Percentiles rank a stretch among this genome's conserved stretches.
Evolutionary conservation across 2,888 invertebrate species (phyloP).

Genomic region (Agrotis puta): DNA sequence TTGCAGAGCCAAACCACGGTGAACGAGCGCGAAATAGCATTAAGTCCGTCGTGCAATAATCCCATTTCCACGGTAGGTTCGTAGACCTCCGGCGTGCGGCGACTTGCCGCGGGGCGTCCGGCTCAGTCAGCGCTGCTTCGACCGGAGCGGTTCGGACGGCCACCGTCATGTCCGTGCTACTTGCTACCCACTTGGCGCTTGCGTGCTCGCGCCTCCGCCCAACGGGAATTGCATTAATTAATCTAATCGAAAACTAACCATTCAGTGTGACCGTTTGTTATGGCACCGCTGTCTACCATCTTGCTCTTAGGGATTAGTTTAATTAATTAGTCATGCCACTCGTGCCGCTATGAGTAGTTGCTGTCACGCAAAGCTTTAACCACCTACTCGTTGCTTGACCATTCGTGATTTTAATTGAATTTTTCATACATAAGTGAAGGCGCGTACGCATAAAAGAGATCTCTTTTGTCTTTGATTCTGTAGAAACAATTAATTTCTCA

Average conservation of each 20-base stretch:
- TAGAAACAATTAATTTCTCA: neutral
- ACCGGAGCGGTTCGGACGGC: conserved; percentile 26
- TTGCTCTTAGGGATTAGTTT: conserved; percentile 59
- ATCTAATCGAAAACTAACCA: conserved; percentile 82
- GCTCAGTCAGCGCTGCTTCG: conserved; percentile 54
- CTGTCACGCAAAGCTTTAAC: conserved; percentile 60
- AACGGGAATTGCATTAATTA: conserved; percentile 78
- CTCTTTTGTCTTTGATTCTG: conserved; percentile 18
- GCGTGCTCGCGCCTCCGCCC: conserved; percentile 77
- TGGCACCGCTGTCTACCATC: conserved; percentile 48
- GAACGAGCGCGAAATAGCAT: conserved; percentile 83
- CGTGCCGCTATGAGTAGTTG: conserved; percentile 42
- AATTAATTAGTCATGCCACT: conserved; percentile 63
- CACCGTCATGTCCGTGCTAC: conserved; percentile 43
- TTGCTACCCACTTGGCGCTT: conserved; percentile 68
- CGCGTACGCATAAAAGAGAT: conserved; percentile 42
- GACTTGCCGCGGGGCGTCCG: conserved; percentile 51
- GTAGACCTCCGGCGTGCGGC: conserved; percentile 77
- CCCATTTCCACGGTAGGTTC: conserved; percentile 88
- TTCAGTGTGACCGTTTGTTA: conserved; percentile 57
- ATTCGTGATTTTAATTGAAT: conserved; percentile 42
- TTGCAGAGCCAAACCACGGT: conserved; percentile 61
- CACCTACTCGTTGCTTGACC: conserved; percentile 28
- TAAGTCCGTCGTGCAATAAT: conserved; percentile 85
- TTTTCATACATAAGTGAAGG: conserved; percentile 42